Evolutionary conservation across 2,797 vertebrate species (phyloP), one percentile per base, ranked within the genome.

Genomic region (Oophaga sylvatica): DNA sequence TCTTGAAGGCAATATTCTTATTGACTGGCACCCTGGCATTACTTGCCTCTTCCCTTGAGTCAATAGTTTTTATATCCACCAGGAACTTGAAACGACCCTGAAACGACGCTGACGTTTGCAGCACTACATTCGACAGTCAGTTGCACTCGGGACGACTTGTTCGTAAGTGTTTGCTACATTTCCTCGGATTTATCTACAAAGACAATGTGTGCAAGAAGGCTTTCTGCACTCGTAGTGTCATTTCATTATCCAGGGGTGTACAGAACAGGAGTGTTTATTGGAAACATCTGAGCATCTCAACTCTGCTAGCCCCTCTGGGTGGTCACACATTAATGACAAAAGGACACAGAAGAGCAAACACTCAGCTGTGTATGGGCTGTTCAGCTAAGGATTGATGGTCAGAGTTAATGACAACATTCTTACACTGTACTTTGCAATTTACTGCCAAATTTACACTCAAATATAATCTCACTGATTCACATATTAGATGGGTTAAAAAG

Each of bases 291-390:
- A 80, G 75, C n/a, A 65, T 26, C 60, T 79, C 31, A 48, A 12
- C 31, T 56, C 19, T 79, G 87, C 35, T 56, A 88, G 62, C 80
- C 63, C 53, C 81, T 26, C 82, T 88, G 87, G 82, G 81, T 70
- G 81, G 87, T 26, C 81, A 31, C 57, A 71, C 65, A 83, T 65
- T 87, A 48, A 77, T 83, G 62, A 60, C 81, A 83, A 20, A 48
- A 88, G 81, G 56, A 80, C 41, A 62, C 12, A 57, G 19, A n/a
- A 71, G 81, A 80, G 65, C 81, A 88, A 88, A 84, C 76, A 88
- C 7, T 57, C 62, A n/a, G 70, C 80, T 87, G 86, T 63, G 35
- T 67, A n/a, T 10, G 53, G 22, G 41, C 57, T 82, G 16, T 2
- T 45, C 0, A 41, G 56, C 4, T 67, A 20, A 20, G n/a, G 57